A percentile compares a stretch with the other conserved stretches of the same genome.
These are phyloP conservation scores for Pelosia muscerda DNA, from an alignment of 2,888 invertebrate species.

Conservation along the genomic window DNA sequence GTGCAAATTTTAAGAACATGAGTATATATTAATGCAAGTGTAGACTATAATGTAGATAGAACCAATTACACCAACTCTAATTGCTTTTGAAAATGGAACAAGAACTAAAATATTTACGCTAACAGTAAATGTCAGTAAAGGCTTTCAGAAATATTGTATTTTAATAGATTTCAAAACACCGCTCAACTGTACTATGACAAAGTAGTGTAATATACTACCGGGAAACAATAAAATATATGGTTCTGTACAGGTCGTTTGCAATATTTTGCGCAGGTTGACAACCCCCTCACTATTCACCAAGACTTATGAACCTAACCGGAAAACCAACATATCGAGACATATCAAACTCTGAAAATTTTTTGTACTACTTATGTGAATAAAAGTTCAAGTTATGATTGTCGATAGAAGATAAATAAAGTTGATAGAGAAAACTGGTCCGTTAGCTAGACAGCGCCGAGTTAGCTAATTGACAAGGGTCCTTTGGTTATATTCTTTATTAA, in stretches of 20 bases:
- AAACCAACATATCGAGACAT: slow-evolving; percentile 39
- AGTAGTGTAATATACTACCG: slow-evolving; percentile 21
- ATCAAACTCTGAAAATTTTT: slow-evolving; percentile 26
- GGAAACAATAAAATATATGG: slow-evolving; percentile 48
- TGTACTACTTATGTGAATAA: slow-evolving; percentile 2
- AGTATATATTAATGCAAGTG: neutral
- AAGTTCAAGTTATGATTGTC: slow-evolving; percentile 33
- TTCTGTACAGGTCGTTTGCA: slow-evolving; percentile 39
- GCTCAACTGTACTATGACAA: slow-evolving; percentile 19
- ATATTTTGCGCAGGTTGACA: slow-evolving; percentile 51
- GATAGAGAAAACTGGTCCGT: slow-evolving; percentile 34
- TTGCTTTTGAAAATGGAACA: slow-evolving; percentile 4
- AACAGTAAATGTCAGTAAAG: slow-evolving; percentile 14
- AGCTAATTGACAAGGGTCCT: slow-evolving; percentile 44
- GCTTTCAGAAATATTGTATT: slow-evolving; percentile 42
- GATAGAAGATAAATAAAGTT: slow-evolving; percentile 36
- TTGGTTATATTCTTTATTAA: slow-evolving; percentile 23
- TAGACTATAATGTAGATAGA: too few species aligned
- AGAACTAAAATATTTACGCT: slow-evolving; percentile 11
- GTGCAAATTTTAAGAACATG: too few species aligned
- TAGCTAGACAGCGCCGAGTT: slow-evolving; percentile 31
- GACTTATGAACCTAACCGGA: slow-evolving; percentile 46
- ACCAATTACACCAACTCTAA: neutral
- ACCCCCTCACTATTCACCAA: slow-evolving; percentile 35
- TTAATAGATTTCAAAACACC: slow-evolving; percentile 11